Evolutionary conservation across 2,113 vertebrate genomes (phyloP), one percentile per base, ranked within the genome.

Genomic region (Pteronura brasiliensis): DNA sequence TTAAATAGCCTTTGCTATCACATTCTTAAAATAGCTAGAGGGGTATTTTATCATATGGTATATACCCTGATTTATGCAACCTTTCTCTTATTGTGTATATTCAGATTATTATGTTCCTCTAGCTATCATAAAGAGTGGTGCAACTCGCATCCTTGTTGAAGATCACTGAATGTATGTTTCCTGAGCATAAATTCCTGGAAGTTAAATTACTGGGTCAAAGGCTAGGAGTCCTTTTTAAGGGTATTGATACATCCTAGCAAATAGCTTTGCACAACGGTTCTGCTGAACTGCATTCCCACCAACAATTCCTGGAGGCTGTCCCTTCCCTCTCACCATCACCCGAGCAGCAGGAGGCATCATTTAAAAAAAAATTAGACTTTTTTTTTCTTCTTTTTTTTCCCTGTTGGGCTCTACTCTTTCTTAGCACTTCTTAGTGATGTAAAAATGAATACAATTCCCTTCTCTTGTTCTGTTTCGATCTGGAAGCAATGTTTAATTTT

Each of bases 171-270:
- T 84, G 42, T 63, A 76, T 87, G 80, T 97, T 97, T 97, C 93
- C 94, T 94, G 79, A 84, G 95, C 85, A 85, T 67, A 90, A 96
- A 98, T 96, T 97, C 84, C 96, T 97, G 92, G 84, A 97, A 88
- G 81, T 86, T 84, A 96, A 92, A 44, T 90, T 55, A 97, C 76
- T 90, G 65, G 84, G 96, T 94, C 84, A 96, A 94, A 97, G 88
- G 69, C 81, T 88, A 47, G 71, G 7, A 92, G 63, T 29, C 72
- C 72, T 82, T 44, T 86, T 93, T 52, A 95, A 87, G 80, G 34
- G 69, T 82, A 88, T 52, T 85, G 23, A 92, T 61, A 76, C 80
- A 90, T 81, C 39, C 63, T 94, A 84, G 83, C 67, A 93, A 93
- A 89, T 0, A 90, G 63, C 44, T 92, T 69, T 95, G 47, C 36